Base-by-base conservation (phyloP, 2,797 vertebrate species). In the Lophius americanus region DNA sequence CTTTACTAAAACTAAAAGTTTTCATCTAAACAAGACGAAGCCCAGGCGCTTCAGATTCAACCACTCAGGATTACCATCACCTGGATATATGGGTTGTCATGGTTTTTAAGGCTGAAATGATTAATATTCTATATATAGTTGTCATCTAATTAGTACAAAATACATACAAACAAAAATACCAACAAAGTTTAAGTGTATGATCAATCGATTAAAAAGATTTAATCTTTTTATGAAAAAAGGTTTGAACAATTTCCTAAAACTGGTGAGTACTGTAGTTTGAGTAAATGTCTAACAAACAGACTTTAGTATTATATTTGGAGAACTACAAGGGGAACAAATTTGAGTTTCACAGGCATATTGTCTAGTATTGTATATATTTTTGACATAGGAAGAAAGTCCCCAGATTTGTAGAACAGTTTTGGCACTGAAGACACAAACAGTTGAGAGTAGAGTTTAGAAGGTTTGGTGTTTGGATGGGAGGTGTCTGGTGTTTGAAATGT, bases 401-500 rank as follows among this genome's bases (percentile, higher is more conserved):
- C 14, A 12, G 44, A 36, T 1, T n/a, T 64, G 5, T 13, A 4
- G 1, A n/a, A 47, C 2, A 52, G 39, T 60, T 64, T 57, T 61
- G 32, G 5, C 12, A 42, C 48, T 32, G 61, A 7, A 38, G 39
- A 67, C 60, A 14, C 7, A 41, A 43, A 32, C 43, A 51, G 53
- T 44, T 3, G 51, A 56, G 42, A 48, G 23, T 44, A 9, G 23
- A 9, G 11, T 38, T 64, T 51, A 46, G n/a, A 49, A 9, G 37
- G 55, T 14, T 64, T 13, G 10, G 55, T 61, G 37, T 67, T 37
- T 54, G 12, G 10, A 10, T 46, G 39, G 12, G 4, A 44, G 47
- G 46, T 32, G 60, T 47, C 51, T 53, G 13, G 13, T 44, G 6
- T 35, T 68, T 70, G 61, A 73, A 39, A 23, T 39, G 72, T 61